Evolutionary conservation across 2,888 invertebrate species (phyloP), one percentile per base, ranked within the genome.

Genomic region (Lycocerus yunnanus): DNA sequence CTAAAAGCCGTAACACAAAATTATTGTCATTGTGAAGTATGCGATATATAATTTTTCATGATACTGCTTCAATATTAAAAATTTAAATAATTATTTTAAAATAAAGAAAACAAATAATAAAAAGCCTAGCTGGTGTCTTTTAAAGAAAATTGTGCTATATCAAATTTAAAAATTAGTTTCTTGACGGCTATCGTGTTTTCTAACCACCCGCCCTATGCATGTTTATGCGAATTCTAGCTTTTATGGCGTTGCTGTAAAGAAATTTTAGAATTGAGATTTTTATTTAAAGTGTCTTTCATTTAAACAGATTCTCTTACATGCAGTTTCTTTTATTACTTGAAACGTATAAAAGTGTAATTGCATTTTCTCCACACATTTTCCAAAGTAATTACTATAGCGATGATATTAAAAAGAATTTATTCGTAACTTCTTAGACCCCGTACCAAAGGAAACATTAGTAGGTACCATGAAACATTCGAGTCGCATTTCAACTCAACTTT

Each of bases 201-300:
- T 43, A 43, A 43, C 43, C 43, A 43, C 65, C 74, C 74, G 74
- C 74, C 74, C 71, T 74, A 71, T 74, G 69, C 71, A 71, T 74
- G 74, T 74, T 74, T 74, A 74, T 74, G 69, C 66, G 66, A 59
- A 61, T 71, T 68, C 58, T 71, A 74, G 43, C 74, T 74, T 74
- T 74, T 74, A 71, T 71, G 59, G 21, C 21, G 66, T 71, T 71
- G 66, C 43, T 43, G n/a, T 43, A 43, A 43, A 43, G 43, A 43
- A 43, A 43, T 43, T 43, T 43, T 43, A 43, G 43, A 43, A 43
- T 43, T n/a, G 13, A 43, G 43, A 43, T 43, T 43, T 43, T 43
- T 43, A 43, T 43, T 43, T 43, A 43, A 43, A 43, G 43, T 43
- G n/a, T 43, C 43, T 43, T 43, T 43, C 43, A 43, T n/a, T 43